These are phyloP conservation scores for Platypus cylindrus DNA, from an alignment of 2,888 invertebrate genomes.

Conservation along the genomic window DNA sequence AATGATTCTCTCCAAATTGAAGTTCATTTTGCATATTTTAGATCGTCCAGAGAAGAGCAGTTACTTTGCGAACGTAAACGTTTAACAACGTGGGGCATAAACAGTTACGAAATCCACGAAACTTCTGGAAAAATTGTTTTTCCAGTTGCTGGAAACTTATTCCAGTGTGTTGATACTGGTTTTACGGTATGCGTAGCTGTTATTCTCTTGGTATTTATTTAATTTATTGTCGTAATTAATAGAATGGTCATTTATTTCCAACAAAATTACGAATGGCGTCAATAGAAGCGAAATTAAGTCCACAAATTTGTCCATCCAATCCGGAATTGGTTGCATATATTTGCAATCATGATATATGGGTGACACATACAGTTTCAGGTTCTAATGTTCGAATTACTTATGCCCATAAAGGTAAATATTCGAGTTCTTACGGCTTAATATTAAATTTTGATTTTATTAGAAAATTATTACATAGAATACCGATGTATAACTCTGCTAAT, in stretches of 20 bases:
- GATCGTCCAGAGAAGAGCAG: slow-evolving; percentile 77
- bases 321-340: slow-evolving; percentile 79
- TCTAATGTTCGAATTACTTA: slow-evolving; percentile 59
- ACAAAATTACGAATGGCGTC: slow-evolving; percentile 52
- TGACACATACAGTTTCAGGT: slow-evolving; percentile 56
- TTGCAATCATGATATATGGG: slow-evolving; percentile 82
- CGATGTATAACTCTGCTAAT: too few species aligned
- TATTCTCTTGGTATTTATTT: slow-evolving; percentile 1
- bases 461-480: too few species aligned
- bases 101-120: slow-evolving; percentile 79
- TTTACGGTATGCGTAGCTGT: slow-evolving; percentile 42
- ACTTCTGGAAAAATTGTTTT: slow-evolving; percentile 77
- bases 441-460: too few species aligned
- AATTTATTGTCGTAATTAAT: slow-evolving; percentile 18
- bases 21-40: background rate
- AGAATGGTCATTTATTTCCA: slow-evolving; percentile 53
- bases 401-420: slow-evolving; percentile 45
- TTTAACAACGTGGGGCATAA: slow-evolving; percentile 85
- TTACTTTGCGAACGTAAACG: slow-evolving; percentile 84
- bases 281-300: slow-evolving; percentile 60
- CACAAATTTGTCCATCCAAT: slow-evolving; percentile 72
- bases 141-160: slow-evolving; percentile 79
- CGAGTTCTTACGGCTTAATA: too few species aligned
- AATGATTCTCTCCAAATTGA: background rate
- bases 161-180: slow-evolving; percentile 68